Base-by-base conservation (phyloP, 2,797 vertebrate genomes). In the Tauraco hartlaubi region DNA sequence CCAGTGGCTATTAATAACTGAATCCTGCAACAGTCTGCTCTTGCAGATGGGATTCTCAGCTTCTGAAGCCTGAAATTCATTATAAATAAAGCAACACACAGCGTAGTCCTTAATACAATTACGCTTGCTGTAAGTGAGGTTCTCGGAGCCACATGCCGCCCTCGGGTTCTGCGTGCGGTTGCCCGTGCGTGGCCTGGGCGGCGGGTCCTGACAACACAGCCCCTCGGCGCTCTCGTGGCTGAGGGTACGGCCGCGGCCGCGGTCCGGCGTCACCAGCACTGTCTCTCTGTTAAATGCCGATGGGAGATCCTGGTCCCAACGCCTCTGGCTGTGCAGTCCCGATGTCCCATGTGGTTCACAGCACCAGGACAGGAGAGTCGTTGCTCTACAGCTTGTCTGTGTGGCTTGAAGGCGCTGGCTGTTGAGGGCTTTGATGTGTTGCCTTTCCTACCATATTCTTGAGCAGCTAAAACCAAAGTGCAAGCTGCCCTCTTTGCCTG, bases 1-100 rank as follows among this genome's bases (percentile, higher is more conserved):
- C 96, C 97, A 96, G 96, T 90, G 96, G 92, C 97, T 98, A 98
- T 98, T 98, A 98, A 98, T 98, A 98, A 96, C 93, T 31, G 86
- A 96, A 96, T 97, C 97, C 96, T 97, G 90, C 94, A 96, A 94
- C 97, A 97, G 95, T 96, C 97, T 98, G 97, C 95, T 97, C 85
- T 91, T 96, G 91, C 98, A 98, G 98, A 98, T 98, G 97, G 97
- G 95, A 95, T 92, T 97, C 90, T 87, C 94, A 85, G 96, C 95
- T 97, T 96, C 95, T 95, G 68, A 96, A 97, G 94, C 90, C 92
- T 97, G 88, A 97, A 95, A 94, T 91, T 88, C 94, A 84, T 97
- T 96, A 97, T 86, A 90, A 93, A 97, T 90, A 94, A 95, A 96
- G 96, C 95, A 91, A 56, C 79, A 44, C 9, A 3, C 85, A 95